Evolutionary conservation across 2,113 vertebrate species (phyloP), one percentile per base, ranked within the genome.

Genomic region (Dasyurus viverrinus): DNA sequence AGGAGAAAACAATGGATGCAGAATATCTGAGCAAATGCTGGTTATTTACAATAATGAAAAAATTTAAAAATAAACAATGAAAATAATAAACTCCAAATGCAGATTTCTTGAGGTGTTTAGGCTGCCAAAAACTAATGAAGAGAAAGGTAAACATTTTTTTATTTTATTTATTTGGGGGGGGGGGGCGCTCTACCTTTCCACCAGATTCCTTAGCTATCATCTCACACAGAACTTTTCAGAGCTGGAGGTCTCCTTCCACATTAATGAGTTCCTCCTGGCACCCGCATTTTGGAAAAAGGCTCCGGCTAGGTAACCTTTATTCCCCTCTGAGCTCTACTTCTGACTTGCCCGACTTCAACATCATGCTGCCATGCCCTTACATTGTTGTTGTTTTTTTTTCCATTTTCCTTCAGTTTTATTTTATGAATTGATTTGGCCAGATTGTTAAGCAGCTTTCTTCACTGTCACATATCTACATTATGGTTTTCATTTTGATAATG

Each of bases 11-110:
- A 94, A 54, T 30, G 53, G 53, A 8, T 57, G 93, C 30, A 47
- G 91, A 94, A 93, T 36, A 60, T 50, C 89, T 94, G 57, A 94
- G 8, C 92, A 25, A 25, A 22, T 89, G 5, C 47, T 95, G 94
- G 89, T 60, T 93, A 52, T 76, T 90, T 96, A 89, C 42, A 89
- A 92, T 26, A 92, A 93, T 94, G 30, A 94, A 97, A 97, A 95
- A 55, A 95, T 90, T 54, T 93, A 89, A 92, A 46, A 48, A 48
- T 48, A 48, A 89, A 92, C 23, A 92, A 93, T 93, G 30, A 94
- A 97, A 97, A 95, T 68, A 95, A 91, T 55, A 94, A 89, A 46
- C 89, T 47, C 8, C 7, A 50, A 90, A 55, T 26, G 47, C 5
- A 54, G 46, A 68, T 47, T 96, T 96, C 47, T 84, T n/a, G 36